Evolutionary conservation across 1,140 invertebrate genomes (phyloP), one percentile per base, ranked within the genome.

Genomic region (Bombus cullumanus): DNA sequence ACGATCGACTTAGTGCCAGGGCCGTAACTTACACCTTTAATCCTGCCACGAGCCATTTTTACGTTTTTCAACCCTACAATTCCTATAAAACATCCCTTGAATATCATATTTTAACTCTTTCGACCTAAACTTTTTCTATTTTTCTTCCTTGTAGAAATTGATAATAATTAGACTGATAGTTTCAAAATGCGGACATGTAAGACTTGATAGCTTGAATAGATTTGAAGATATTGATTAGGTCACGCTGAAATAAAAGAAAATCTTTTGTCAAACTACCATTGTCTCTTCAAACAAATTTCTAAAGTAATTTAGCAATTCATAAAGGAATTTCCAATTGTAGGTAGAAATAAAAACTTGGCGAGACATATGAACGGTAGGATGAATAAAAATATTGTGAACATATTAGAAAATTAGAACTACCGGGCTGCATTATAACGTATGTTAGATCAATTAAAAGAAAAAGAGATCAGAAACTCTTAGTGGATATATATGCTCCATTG

Each of bases 1-100:
- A 91, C 84, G 86, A 69, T 85, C 87, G 82, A 83, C 89, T 90
- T 86, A 68, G 73, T 73, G 84, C 74, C 89, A 90, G 90, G 86
- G 90, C 89, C 90, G 89, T 81, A 88, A 64, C 71, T 88, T 75
- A 79, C 28, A 57, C 25, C 15, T 47, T 22, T 28, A 47, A 79
- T 79, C 53, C 43, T 22, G 22, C 15, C 25, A 37, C n/a, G 34
- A 39, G 39, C 15, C 5, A 18, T 37, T 37, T 68, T 68, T 25
- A 41, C 2, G 8, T 28, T 13, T 22, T 39, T 31, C 62, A n/a
- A 9, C 37, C 59, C 59, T 53, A 53, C 47, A 22, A 13, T 62
- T 13, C 53, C 25, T 34, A 8, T 10, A 3, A 34, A 39, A 8
- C n/a, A 18, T 28, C 28, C 37, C 57, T 37, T 62, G 3, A 28